Evolutionary conservation across 2,113 vertebrate genomes (phyloP).

Genomic region (Xiphophorus hellerii): DNA sequence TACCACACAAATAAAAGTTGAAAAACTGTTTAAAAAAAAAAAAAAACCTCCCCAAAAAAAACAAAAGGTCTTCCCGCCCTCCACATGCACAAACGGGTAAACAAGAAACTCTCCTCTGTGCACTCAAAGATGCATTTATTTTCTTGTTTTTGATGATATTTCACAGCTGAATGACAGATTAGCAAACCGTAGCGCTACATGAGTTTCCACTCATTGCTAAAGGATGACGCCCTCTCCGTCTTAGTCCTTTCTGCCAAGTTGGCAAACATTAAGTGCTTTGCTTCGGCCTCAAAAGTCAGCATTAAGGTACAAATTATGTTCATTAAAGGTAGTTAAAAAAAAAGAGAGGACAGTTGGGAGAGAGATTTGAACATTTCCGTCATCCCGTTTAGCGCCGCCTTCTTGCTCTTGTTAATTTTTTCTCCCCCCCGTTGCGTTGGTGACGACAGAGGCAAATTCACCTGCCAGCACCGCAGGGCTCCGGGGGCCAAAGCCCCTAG

Average conservation of each 20-base stretch:
- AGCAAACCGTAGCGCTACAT: background rate
- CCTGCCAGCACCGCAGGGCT: slow-evolving; percentile 40
- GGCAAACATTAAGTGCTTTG: too few species aligned
- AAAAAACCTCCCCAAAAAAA: too few species aligned
- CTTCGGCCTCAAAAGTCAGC: too few species aligned
- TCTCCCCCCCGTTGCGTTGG: background rate
- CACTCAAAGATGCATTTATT: background rate
- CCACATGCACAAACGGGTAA: background rate
- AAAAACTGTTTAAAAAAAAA: too few species aligned
- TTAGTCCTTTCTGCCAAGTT: background rate
- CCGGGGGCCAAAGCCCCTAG: slow-evolving; percentile 36
- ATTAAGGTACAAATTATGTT: background rate
- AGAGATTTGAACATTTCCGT: too few species aligned
- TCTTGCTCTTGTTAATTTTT: background rate
- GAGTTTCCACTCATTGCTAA: background rate
- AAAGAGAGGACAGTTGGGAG: background rate
- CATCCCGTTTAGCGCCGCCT: background rate
- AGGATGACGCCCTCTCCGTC: background rate
- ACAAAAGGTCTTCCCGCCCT: too few species aligned
- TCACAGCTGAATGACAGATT: background rate
- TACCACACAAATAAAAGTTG: too few species aligned
- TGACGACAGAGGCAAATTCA: slow-evolving; percentile 32
- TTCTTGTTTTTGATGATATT: background rate
- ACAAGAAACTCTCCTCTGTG: background rate
- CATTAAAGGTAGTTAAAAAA: background rate